These are phyloP conservation scores for Pungitius pungitius DNA, from an alignment of 2,113 vertebrate species.

Conservation along the genomic window DNA sequence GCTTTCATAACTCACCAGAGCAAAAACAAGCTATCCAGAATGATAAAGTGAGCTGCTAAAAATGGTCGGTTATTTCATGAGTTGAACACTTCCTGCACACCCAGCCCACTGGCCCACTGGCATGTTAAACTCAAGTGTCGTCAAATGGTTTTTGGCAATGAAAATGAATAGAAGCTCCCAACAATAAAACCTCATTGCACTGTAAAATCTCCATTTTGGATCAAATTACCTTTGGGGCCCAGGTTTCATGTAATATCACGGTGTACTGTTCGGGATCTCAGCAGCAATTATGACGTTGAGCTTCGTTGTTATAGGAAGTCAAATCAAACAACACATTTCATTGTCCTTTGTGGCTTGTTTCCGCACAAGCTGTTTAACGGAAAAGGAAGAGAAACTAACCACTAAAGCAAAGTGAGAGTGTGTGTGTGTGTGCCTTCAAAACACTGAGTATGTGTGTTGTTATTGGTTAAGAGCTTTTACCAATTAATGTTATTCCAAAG, in stretches of 20 bases:
- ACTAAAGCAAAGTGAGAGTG: neutral
- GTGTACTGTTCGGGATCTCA: slow-evolving; percentile 29
- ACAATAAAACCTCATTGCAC: slow-evolving; percentile 61
- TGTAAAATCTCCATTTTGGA: slow-evolving; percentile 62
- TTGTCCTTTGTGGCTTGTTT: slow-evolving; percentile 43
- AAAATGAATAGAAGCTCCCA: slow-evolving; percentile 59
- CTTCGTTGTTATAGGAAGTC: slow-evolving; percentile 40
- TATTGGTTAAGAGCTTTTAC: neutral
- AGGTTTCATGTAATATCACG: slow-evolving; percentile 58
- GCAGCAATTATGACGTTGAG: slow-evolving; percentile 35
- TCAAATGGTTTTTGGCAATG: slow-evolving; percentile 55
- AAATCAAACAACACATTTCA: slow-evolving; percentile 41
- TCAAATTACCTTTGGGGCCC: slow-evolving; percentile 46
- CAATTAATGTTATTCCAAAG: neutral
- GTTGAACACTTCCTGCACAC: slow-evolving; percentile 19
- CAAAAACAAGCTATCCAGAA: slow-evolving; percentile 1
- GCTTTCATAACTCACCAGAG: slow-evolving; percentile 18
- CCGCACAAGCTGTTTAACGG: slow-evolving; percentile 22
- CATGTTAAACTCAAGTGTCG: slow-evolving; percentile 45
- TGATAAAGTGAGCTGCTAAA: slow-evolving; percentile 21
- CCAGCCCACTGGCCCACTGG: slow-evolving; percentile 13
- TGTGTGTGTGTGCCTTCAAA: neutral
- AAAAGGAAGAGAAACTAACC: slow-evolving; percentile 2
- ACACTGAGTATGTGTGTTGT: neutral
- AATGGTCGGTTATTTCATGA: slow-evolving; percentile 28